Evolutionary conservation across 2,797 vertebrate genomes (phyloP).

Genomic region (Adelosebastes latens): DNA sequence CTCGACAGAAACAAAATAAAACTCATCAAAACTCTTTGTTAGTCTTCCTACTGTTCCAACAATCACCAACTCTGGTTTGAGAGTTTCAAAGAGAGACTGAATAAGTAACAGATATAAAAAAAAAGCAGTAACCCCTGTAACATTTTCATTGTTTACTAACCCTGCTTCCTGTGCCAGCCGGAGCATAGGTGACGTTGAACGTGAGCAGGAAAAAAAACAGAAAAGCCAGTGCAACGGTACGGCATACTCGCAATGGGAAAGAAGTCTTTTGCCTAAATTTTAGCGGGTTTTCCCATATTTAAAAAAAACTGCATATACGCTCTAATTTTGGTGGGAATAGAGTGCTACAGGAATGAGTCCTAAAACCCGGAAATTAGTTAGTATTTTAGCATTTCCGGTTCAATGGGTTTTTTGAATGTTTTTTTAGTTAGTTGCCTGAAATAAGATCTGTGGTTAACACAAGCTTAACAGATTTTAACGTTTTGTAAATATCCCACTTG

Average conservation of each 20-base stretch:
- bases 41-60: not conserved
- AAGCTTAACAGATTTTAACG: too few species aligned
- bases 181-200: not conserved
- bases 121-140: not conserved
- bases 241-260: not conserved
- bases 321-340: not conserved
- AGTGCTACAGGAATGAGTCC: not conserved
- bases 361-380: not conserved
- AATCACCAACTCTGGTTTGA: not conserved
- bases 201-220: not conserved
- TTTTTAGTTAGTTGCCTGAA: not conserved
- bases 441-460: not conserved
- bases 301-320: not conserved
- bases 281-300: not conserved
- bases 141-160: not conserved
- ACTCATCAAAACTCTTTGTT: not conserved
- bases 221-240: too few species aligned
- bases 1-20: not conserved
- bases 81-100: not conserved
- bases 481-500: not conserved
- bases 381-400: not conserved
- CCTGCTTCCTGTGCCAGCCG: too few species aligned
- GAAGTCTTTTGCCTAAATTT: not conserved
- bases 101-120: not conserved
- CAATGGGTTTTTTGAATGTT: accelerated